phyloP scores from a whole-genome alignment of 2,888 invertebrate species.

The Meandrusa payeni region DNA sequence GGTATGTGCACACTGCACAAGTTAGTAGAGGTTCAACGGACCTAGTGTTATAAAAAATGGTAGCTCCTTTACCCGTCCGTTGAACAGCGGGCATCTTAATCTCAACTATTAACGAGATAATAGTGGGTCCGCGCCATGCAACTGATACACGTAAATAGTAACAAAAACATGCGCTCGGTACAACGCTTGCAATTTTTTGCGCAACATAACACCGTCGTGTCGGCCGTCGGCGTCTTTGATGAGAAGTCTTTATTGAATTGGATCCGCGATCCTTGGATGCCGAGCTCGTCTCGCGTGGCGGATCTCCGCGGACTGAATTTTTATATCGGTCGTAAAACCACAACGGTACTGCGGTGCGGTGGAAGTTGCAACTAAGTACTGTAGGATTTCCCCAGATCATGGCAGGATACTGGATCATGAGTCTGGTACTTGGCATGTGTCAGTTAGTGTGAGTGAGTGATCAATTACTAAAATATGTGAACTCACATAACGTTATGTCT shows the following conservation, averaged over 20 bases:
- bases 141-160: constrained; percentile 3
- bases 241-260: constrained; percentile 3
- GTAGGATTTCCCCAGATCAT: neutral
- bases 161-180: neutral
- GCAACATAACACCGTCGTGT: neutral
- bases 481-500: too few relatives aligned
- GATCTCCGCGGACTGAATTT: constrained; percentile 19
- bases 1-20: too few relatives aligned
- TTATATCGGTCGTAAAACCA: constrained; percentile 30
- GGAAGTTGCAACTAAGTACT: too few relatives aligned
- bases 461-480: too few relatives aligned
- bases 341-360: constrained; percentile 27
- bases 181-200: neutral
- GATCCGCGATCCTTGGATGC: constrained; percentile 18
- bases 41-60: too few relatives aligned
- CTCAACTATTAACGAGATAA: constrained; percentile 1
- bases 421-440: too few relatives aligned
- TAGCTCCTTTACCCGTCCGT: neutral
- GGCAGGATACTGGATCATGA: too few relatives aligned
- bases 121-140: neutral
- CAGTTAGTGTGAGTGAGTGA: too few relatives aligned
- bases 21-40: too few relatives aligned
- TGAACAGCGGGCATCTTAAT: constrained; percentile 4
- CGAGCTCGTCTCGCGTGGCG: constrained; percentile 13
- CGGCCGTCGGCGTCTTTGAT: constrained; percentile 18